phyloP scores from a whole-genome alignment of 2,888 invertebrate species.

The Ormyrus labotus region DNA sequence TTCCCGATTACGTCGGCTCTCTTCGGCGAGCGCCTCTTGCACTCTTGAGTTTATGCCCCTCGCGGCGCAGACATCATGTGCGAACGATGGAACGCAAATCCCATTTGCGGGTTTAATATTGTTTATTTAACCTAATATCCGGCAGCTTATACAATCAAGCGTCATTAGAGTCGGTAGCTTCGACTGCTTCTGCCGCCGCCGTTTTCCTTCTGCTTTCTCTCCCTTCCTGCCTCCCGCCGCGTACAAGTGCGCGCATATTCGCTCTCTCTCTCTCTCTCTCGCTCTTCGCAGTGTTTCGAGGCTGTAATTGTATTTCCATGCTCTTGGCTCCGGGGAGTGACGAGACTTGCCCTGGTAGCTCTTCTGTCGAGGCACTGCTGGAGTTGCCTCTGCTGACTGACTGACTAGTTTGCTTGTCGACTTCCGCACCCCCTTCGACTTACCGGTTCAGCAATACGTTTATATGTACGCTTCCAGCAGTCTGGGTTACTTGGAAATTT shows the following conservation, averaged over 20 bases:
- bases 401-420: conserved; percentile 2
- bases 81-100: conserved; percentile 60
- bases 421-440: not conserved
- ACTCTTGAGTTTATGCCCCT: not conserved
- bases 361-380: conserved; percentile 49
- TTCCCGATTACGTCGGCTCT: too few species aligned
- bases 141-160: conserved; percentile 74
- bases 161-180: conserved; percentile 68
- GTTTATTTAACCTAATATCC: conserved; percentile 75
- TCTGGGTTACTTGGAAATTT: too few species aligned
- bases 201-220: conserved; percentile 17
- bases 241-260: conserved; percentile 21
- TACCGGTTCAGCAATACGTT: too few species aligned
- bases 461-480: too few species aligned
- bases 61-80: conserved; percentile 35
- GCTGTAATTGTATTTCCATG: conserved; percentile 75
- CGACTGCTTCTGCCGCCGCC: conserved; percentile 6
- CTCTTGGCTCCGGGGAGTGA: conserved; percentile 52
- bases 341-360: conserved; percentile 25
- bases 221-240: conserved; percentile 45
- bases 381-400: not conserved
- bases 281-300: conserved; percentile 58
- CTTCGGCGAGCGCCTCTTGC: not conserved
- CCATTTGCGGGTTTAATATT: conserved; percentile 72
- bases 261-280: conserved; percentile 30